Evolutionary conservation across 2,113 vertebrate species (phyloP), one percentile per base, ranked within the genome.

Genomic region (Pseudopodoces humilis): DNA sequence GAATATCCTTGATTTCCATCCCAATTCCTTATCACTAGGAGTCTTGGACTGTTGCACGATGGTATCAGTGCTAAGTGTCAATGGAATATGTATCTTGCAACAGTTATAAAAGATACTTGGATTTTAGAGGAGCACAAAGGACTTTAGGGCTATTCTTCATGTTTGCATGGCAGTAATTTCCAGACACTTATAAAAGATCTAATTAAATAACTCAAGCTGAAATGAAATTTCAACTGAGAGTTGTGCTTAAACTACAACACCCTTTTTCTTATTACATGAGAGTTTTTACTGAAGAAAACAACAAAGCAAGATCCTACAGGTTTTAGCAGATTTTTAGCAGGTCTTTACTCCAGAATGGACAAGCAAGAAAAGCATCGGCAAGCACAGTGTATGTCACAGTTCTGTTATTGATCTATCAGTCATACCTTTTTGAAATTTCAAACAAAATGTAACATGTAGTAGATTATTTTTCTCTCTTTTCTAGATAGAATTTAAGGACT

Each of bases 341-440:
- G 6, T 47, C 27, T 58, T 87, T 86, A n/a, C 58, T 76, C 15
- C n/a, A 59, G 35, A 88, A 80, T 3, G 10, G 44, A 59, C 33
- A 88, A 39, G 43, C 65, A 63, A 90, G 70, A 82, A 91, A 65
- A 39, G 19, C 27, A 37, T 43, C 52, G 22, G 47, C 74, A 17
- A 77, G 65, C 33, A 63, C 13, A 49, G 39, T 12, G 1, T 70
- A 23, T 70, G 35, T 90, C 55, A 93, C 52, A 62, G 14, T 84
- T n/a, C 41, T 82, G 6, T 78, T 94, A 63, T 6, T 75, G 72
- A 72, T 62, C 74, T 52, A 83, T 47, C 72, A 41, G 43, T 80
- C 35, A 55, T 33, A 76, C 13, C 6, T 80, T 87, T 88, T 86
- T 78, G 63, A 95, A 89, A 90, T 90, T 55, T 62, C 59, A 80